Conservation (phyloP, 2,113 vertebrate genomes). For the Bambusicola thoracicus region DNA sequence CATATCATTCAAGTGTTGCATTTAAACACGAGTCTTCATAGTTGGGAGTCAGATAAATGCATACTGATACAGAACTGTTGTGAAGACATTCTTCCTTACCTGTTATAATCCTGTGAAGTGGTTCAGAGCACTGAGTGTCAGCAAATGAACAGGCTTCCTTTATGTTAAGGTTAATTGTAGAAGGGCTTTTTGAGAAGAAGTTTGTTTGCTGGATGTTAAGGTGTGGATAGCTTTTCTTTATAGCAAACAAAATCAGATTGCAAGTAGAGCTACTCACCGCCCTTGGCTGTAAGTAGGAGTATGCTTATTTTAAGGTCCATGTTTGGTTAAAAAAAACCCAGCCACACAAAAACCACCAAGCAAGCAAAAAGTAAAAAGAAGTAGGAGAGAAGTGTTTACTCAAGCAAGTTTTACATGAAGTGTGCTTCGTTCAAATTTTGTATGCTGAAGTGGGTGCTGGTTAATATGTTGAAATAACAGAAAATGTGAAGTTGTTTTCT, state of each 20-base stretch:
- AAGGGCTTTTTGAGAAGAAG: slow-evolving; percentile 35
- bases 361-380: not conserved
- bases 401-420: not conserved
- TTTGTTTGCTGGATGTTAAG: slow-evolving; percentile 48
- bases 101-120: not conserved
- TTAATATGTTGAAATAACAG: not conserved
- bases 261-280: slow-evolving; percentile 24
- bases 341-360: not conserved
- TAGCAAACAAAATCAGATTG: slow-evolving; percentile 24
- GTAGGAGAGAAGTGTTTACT: not conserved
- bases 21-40: not conserved
- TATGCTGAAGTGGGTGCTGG: not conserved
- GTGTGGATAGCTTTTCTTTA: slow-evolving; percentile 26
- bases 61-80: not conserved
- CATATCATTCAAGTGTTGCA: not conserved
- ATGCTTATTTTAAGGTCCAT: not conserved
- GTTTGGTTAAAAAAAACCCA: not conserved
- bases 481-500: not conserved
- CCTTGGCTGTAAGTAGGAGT: not conserved
- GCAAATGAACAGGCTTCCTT: slow-evolving; percentile 12
- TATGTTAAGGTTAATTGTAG: slow-evolving; percentile 16
- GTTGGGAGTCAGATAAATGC: not conserved
- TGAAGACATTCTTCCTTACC: not conserved
- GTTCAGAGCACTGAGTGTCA: slow-evolving; percentile 35
- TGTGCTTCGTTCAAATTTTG: not conserved